Evolutionary conservation across 2,113 vertebrate species (phyloP), one percentile per base, ranked within the genome.

Genomic region (Misgurnus anguillicaudatus): DNA sequence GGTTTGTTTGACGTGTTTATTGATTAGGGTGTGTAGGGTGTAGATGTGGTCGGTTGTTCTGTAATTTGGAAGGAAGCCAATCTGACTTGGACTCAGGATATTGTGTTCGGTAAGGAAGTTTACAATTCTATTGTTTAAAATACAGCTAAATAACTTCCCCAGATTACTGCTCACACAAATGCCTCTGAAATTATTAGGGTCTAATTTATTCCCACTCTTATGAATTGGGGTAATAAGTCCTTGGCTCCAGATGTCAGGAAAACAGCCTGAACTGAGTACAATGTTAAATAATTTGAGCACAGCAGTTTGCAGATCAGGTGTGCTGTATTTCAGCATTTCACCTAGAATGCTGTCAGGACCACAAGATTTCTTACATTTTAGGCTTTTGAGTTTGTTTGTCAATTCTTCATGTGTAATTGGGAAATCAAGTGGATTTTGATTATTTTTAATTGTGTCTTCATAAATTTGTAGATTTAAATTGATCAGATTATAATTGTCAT

Each of bases 191-290:
- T n/a, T n/a, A n/a, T n/a, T n/a, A n/a, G n/a, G n/a, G n/a, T n/a
- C n/a, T n/a, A n/a, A n/a, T n/a, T n/a, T n/a, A n/a, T n/a, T n/a
- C n/a, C n/a, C n/a, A n/a, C n/a, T n/a, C n/a, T n/a, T n/a, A n/a
- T n/a, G n/a, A n/a, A n/a, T n/a, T n/a, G n/a, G n/a, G n/a, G n/a
- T n/a, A n/a, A n/a, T n/a, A n/a, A n/a, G n/a, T n/a, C n/a, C 45
- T 57, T 66, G 16, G 61, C 60, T 74, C 68, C 77, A 79, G 67
- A 79, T 79, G 58, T 64, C 77, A 55, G 67, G 58, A 6, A 72
- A 73, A 51, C 47, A n/a, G n/a, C 41, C 58, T 1, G 67, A 47
- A 21, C 55, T 69, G 17, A 72, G 4, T 14, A 72, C n/a, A 8
- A 74, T 9, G 62, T 66, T 74, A 39, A 66, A 74, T 58, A 57